These are phyloP conservation scores for Peromyscus californicus DNA, from an alignment of 2,113 vertebrate species.

Conservation along the genomic window DNA sequence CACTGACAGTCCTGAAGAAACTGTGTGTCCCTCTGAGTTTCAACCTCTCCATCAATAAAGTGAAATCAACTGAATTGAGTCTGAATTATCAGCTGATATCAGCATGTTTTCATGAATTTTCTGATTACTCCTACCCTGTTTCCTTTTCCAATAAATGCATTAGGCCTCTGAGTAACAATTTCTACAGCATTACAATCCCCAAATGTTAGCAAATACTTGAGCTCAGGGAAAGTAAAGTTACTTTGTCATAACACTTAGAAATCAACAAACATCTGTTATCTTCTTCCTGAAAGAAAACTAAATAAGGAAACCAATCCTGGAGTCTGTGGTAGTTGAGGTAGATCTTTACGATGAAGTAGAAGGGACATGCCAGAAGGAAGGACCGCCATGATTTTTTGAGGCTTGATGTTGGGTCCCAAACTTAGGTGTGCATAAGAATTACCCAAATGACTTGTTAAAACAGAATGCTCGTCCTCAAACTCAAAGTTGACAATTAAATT, in stretches of 20 bases:
- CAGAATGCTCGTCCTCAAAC: not conserved
- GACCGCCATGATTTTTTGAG: not conserved
- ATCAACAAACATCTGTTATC: not conserved
- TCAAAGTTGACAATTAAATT: not conserved
- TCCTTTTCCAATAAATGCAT: conserved; percentile 46
- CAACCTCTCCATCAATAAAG: conserved; percentile 41
- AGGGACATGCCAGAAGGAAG: not conserved
- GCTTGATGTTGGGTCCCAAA: not conserved
- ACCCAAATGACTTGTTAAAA: not conserved
- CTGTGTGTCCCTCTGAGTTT: not conserved
- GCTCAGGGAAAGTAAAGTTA: not conserved
- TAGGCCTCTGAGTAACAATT: conserved; percentile 28
- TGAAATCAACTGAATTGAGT: conserved; percentile 11
- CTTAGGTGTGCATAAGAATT: not conserved
- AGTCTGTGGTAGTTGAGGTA: not conserved
- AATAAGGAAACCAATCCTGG: not conserved
- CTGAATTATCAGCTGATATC: conserved; percentile 40
- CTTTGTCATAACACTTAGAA: not conserved
- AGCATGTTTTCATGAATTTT: conserved; percentile 55
- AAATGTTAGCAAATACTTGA: not conserved
- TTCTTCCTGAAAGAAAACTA: not conserved
- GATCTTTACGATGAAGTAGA: not conserved
- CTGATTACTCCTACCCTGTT: not conserved
- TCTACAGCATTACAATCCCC: not conserved
- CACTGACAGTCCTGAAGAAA: not conserved